A percentile compares a stretch with the other conserved stretches of the same genome.
phyloP scores from a whole-genome alignment of 2,888 invertebrate genomes.

The Rhorus exstirpatorius region DNA sequence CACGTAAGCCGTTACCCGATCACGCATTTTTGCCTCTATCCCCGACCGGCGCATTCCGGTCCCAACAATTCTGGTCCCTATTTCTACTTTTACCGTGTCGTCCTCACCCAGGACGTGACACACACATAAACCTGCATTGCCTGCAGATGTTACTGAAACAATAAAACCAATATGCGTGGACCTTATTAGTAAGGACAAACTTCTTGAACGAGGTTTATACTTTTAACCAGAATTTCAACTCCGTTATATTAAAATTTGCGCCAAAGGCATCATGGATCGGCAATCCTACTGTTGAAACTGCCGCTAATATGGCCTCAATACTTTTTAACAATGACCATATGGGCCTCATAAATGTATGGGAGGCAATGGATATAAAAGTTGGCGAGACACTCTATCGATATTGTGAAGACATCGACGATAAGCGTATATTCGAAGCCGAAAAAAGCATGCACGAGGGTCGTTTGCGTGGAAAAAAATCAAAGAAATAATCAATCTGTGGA shows the following conservation, averaged over 20 bases:
- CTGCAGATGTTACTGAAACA: conserved; percentile 13
- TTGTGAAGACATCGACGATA: conserved; percentile 15
- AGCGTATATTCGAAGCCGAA: too few species aligned
- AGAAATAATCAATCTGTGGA: too few species aligned
- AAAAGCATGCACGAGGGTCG: too few species aligned
- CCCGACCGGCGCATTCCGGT: too few species aligned
- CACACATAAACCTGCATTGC: conserved; percentile 16
- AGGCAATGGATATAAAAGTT: conserved; percentile 9
- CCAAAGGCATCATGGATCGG: conserved; percentile 16
- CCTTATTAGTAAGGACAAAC: conserved; percentile 28
- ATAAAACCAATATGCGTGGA: conserved; percentile 22
- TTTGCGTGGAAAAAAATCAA: too few species aligned
- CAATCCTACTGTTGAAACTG: conserved; percentile 1
- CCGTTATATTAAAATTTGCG: conserved; percentile 34
- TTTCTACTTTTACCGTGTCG: too few species aligned
- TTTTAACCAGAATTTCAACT: conserved; percentile 30
- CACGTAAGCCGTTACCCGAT: too few species aligned
- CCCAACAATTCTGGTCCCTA: too few species aligned
- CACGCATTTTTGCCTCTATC: too few species aligned
- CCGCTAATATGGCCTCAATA: conserved; percentile 16
- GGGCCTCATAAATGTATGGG: conserved; percentile 21
- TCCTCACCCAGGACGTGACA: conserved; percentile 3
- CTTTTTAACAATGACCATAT: conserved; percentile 16
- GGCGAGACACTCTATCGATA: conserved; percentile 16
- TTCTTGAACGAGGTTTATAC: conserved; percentile 27